These are phyloP conservation scores for Pocota personata DNA, from an alignment of 2,888 invertebrate genomes.

Conservation along the genomic window DNA sequence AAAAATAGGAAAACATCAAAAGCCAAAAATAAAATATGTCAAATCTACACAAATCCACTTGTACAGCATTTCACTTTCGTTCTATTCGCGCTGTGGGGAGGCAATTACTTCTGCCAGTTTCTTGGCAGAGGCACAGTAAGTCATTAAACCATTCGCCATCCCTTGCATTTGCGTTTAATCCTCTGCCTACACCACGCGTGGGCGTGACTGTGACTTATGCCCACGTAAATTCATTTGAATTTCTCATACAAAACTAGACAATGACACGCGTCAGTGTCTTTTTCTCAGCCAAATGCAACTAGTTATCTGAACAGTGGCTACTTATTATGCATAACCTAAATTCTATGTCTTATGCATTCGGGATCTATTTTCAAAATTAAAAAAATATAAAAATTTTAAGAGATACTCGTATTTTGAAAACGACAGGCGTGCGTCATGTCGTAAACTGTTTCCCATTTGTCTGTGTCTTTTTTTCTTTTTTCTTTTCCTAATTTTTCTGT, in stretches of 20 bases:
- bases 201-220: constrained; percentile 24
- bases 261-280: constrained; percentile 18
- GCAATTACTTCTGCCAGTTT: constrained; percentile 27
- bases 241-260: neutral
- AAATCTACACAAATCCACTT: constrained; percentile 39
- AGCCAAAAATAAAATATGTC: constrained; percentile 53
- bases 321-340: constrained; percentile 1
- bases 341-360: constrained; percentile 12
- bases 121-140: constrained; percentile 57
- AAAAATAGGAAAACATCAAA: constrained; percentile 42
- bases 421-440: neutral
- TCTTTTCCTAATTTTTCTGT: neutral
- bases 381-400: neutral
- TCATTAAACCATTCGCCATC: constrained; percentile 49
- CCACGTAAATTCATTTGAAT: constrained; percentile 9
- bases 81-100: neutral
- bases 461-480: neutral
- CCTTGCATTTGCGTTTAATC: constrained; percentile 10
- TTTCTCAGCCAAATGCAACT: neutral
- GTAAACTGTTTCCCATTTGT: neutral
- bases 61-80: constrained; percentile 12
- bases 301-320: neutral
- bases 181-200: neutral
- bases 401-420: neutral
- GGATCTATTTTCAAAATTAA: neutral